A percentile compares a stretch with the other conserved stretches of the same genome.
phyloP scores from a whole-genome alignment of 2,888 invertebrate genomes.

The Amiota communis region DNA sequence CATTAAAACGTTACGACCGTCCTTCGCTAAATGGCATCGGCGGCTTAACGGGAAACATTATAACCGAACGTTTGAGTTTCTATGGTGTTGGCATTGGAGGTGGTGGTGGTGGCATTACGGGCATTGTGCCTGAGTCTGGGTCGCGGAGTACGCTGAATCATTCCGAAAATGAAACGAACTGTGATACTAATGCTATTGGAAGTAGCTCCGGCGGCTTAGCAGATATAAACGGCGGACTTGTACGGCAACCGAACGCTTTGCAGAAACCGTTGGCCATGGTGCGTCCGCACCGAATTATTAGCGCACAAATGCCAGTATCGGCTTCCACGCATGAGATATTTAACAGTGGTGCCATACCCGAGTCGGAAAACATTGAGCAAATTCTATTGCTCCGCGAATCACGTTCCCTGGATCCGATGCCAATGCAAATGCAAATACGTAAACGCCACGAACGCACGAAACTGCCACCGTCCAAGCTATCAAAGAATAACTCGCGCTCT shows the following conservation, averaged over 20 bases:
- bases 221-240: conserved; percentile 45
- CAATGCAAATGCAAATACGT: conserved; percentile 68
- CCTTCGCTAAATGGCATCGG: conserved; percentile 75
- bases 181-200: conserved; percentile 67
- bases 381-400: conserved; percentile 75
- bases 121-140: conserved; percentile 61
- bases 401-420: conserved; percentile 80
- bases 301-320: conserved; percentile 51
- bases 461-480: conserved; percentile 67
- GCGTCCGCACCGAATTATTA: conserved; percentile 75
- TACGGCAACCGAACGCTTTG: conserved; percentile 59
- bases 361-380: conserved; percentile 44
- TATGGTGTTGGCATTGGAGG: conserved; percentile 47
- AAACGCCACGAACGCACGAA: conserved; percentile 64
- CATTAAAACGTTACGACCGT: conserved; percentile 73
- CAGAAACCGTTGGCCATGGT: conserved; percentile 72
- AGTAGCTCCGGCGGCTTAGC: conserved; percentile 34
- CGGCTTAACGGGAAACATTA: conserved; percentile 59
- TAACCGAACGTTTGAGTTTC: conserved; percentile 54
- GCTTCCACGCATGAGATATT: conserved; percentile 58
- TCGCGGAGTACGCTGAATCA: conserved; percentile 73
- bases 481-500: conserved; percentile 71
- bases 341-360: conserved; percentile 40
- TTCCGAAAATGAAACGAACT: conserved; percentile 73
- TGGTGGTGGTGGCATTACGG: conserved; percentile 45